These are phyloP conservation scores for Chaetophractus vellerosus DNA, from an alignment of 2,797 vertebrate species.

Conservation along the genomic window DNA sequence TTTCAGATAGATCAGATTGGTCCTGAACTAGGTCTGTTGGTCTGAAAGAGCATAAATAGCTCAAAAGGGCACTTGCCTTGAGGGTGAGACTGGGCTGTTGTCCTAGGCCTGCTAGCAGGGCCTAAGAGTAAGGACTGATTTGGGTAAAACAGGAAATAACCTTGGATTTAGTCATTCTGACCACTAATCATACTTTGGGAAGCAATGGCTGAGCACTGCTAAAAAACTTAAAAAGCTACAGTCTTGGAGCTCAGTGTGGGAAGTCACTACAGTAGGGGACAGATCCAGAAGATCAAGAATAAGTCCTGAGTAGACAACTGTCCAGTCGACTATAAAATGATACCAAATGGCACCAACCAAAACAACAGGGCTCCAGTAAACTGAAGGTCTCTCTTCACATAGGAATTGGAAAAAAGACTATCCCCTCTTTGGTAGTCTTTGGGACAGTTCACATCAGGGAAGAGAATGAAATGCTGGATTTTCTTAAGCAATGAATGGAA, in stretches of 20 bases:
- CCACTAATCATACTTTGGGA: not conserved
- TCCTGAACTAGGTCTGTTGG: not conserved
- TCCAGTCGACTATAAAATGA: not conserved
- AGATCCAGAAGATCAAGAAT: not conserved
- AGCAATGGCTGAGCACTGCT: not conserved
- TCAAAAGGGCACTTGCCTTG: not conserved
- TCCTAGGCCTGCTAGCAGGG: not conserved
- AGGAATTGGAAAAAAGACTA: not conserved
- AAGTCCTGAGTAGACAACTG: not conserved
- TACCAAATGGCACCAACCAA: not conserved
- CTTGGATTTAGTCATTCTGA: not conserved
- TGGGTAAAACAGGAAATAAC: not conserved
- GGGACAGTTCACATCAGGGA: not conserved
- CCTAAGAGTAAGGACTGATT: not conserved
- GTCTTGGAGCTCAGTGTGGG: not conserved
- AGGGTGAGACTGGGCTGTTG: not conserved
- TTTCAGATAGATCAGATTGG: not conserved
- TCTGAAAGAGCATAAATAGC: not conserved
- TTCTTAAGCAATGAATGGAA: not conserved
- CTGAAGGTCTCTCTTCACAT: not conserved
- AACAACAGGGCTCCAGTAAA: not conserved
- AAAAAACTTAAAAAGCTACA: not conserved
- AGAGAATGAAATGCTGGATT: not conserved
- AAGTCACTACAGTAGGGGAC: not conserved
- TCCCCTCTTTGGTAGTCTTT: not conserved